These are phyloP conservation scores for Sphaeridia pumilis DNA, from an alignment of 2,888 invertebrate species.

Conservation along the genomic window DNA sequence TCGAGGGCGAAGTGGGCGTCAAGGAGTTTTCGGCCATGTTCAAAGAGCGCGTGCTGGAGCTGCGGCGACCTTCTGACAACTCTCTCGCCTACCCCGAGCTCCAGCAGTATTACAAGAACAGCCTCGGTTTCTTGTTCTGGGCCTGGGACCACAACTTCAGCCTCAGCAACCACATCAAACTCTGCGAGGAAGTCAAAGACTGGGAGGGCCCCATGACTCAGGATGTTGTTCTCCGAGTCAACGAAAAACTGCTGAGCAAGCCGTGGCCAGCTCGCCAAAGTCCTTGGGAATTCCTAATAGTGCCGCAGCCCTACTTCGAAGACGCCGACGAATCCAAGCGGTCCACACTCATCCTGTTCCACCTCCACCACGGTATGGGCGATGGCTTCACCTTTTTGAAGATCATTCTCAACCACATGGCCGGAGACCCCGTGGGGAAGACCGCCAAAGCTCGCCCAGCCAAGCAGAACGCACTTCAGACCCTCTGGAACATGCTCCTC, in stretches of 20 bases:
- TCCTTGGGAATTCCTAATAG: conserved; percentile 17
- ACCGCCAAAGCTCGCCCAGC: conserved; percentile 1
- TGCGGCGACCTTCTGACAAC: background rate
- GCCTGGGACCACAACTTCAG: conserved; percentile 16
- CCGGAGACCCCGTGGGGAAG: background rate
- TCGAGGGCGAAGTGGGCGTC: conserved; percentile 10
- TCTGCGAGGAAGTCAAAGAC: conserved; percentile 7
- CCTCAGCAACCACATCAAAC: conserved; percentile 10
- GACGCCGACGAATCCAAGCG: background rate
- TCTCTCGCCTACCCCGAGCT: conserved; percentile 13
- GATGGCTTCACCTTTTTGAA: conserved; percentile 16
- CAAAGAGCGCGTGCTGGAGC: conserved; percentile 3
- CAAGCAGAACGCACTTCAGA: background rate
- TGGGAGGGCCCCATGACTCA: conserved; percentile 1
- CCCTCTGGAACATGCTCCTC: background rate
- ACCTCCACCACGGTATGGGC: conserved; percentile 17
- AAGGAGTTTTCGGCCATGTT: conserved; percentile 1
- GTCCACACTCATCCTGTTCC: conserved; percentile 5
- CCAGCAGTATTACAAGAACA: conserved; percentile 14
- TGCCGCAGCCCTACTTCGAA: conserved; percentile 9
- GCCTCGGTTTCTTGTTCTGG: conserved; percentile 20
- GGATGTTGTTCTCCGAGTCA: conserved; percentile 7
- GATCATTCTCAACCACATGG: conserved; percentile 13
- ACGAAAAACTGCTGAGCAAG: conserved; percentile 9
- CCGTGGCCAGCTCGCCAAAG: conserved; percentile 9